These are phyloP conservation scores for Acridotheres tristis DNA, from an alignment of 2,797 vertebrate species.

Conservation along the genomic window DNA sequence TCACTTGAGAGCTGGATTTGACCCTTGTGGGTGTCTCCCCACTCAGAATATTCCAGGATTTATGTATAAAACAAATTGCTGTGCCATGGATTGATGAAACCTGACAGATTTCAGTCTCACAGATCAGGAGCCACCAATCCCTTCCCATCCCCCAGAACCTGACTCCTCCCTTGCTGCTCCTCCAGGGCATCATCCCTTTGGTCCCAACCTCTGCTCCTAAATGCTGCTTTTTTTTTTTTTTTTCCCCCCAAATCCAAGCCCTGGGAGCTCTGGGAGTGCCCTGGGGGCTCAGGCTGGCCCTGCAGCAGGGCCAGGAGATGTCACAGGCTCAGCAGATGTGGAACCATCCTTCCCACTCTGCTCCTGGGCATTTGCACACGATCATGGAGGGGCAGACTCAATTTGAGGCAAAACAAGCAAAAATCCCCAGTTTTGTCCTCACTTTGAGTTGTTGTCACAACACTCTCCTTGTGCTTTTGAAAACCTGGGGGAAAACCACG, in stretches of 20 bases:
- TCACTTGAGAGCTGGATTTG: not conserved
- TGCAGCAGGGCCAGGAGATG: not conserved
- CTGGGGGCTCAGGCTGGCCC: not conserved
- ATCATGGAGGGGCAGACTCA: not conserved
- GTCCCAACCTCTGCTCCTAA: not conserved
- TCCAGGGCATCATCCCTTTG: not conserved
- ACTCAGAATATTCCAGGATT: rapidly evolving
- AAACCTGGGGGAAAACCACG: not conserved
- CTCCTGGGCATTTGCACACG: not conserved
- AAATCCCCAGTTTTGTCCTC: not conserved
- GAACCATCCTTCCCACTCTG: rapidly evolving
- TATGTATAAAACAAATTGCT: not conserved
- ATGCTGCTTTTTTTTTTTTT: rapidly evolving
- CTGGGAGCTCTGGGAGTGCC: rapidly evolving
- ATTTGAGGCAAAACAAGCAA: not conserved
- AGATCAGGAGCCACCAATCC: not conserved
- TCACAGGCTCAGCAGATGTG: not conserved
- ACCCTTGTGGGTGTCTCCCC: not conserved
- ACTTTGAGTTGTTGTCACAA: not conserved
- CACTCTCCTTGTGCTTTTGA: not conserved
- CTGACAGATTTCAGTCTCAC: not conserved
- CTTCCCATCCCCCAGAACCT: not conserved
- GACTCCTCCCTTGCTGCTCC: not conserved
- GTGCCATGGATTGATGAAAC: not conserved
- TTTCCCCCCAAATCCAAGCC: not conserved